These are phyloP conservation scores for Blastomussa wellsi DNA, from an alignment of 92 coral and sea anemone species.

Conservation along the genomic window DNA sequence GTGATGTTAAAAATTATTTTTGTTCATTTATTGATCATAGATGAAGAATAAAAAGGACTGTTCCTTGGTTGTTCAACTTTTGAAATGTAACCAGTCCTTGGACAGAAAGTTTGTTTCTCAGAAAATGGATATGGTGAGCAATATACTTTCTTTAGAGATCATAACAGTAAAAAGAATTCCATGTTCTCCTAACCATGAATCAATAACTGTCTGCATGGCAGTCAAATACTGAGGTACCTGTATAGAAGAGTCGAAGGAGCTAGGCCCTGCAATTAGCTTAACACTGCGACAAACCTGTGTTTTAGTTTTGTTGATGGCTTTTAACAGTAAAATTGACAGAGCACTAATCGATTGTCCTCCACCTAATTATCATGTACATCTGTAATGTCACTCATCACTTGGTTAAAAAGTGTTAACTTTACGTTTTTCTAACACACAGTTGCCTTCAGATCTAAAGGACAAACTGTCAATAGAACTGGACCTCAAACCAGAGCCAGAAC, in stretches of 20 bases:
- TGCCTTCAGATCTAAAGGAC: constrained; percentile 65
- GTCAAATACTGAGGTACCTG: too few species aligned
- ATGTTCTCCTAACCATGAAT: neutral
- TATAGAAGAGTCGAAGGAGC: too few species aligned
- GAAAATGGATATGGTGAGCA: constrained; percentile 70
- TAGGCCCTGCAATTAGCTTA: too few species aligned
- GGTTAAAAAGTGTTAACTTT: neutral
- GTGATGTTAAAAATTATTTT: neutral
- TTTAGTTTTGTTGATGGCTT: too few species aligned
- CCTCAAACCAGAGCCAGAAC: constrained; percentile 27
- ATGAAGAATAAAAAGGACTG: constrained; percentile 87
- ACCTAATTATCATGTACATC: too few species aligned
- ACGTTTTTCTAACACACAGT: constrained; percentile 23
- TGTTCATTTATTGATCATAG: constrained; percentile 40
- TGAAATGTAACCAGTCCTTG: constrained; percentile 87
- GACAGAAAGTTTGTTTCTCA: constrained; percentile 68
- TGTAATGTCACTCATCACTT: neutral
- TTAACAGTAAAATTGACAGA: too few species aligned
- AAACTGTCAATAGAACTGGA: constrained; percentile 58
- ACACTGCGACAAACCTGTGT: too few species aligned
- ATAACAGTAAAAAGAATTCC: neutral
- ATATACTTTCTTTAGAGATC: neutral
- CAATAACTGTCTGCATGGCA: too few species aligned
- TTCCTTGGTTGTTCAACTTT: constrained; percentile 82
- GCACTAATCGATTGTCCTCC: too few species aligned